These are phyloP conservation scores for Leptinotarsa defecta DNA, from an alignment of 1,140 invertebrate species.

Conservation along the genomic window DNA sequence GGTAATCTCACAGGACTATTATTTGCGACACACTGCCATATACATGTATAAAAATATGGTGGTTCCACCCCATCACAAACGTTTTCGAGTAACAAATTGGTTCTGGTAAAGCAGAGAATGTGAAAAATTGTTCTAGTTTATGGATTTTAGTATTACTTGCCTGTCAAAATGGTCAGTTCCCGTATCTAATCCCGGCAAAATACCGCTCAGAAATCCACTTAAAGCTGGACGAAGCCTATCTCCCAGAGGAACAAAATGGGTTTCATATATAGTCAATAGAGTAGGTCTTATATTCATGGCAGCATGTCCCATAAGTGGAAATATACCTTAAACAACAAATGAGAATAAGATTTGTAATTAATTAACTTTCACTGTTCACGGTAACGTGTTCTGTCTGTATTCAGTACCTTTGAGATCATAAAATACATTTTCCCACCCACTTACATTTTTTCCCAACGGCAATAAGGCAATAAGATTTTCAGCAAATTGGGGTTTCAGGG, in stretches of 20 bases:
- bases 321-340: constrained; percentile 68
- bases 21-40: constrained; percentile 86
- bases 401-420: too few species aligned
- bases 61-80: constrained; percentile 81
- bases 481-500: too few species aligned
- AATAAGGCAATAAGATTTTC: too few species aligned
- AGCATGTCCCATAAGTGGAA: constrained; percentile 87
- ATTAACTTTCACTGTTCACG: too few species aligned
- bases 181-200: constrained; percentile 87
- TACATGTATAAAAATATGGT: constrained; percentile 82
- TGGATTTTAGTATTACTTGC: constrained; percentile 51
- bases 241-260: constrained; percentile 86
- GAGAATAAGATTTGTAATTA: background rate
- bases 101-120: constrained; percentile 59
- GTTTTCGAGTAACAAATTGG: constrained; percentile 76
- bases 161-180: constrained; percentile 89
- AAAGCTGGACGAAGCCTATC: constrained; percentile 80
- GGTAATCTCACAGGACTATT: constrained; percentile 84
- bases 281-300: constrained; percentile 89
- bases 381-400: too few species aligned
- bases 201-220: constrained; percentile 84
- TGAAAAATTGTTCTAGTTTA: background rate
- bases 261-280: constrained; percentile 87
- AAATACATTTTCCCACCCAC: too few species aligned
- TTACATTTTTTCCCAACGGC: too few species aligned